Evolutionary conservation across 2,888 invertebrate species (phyloP), one percentile per base, ranked within the genome.

Genomic region (Melolontha melolontha): DNA sequence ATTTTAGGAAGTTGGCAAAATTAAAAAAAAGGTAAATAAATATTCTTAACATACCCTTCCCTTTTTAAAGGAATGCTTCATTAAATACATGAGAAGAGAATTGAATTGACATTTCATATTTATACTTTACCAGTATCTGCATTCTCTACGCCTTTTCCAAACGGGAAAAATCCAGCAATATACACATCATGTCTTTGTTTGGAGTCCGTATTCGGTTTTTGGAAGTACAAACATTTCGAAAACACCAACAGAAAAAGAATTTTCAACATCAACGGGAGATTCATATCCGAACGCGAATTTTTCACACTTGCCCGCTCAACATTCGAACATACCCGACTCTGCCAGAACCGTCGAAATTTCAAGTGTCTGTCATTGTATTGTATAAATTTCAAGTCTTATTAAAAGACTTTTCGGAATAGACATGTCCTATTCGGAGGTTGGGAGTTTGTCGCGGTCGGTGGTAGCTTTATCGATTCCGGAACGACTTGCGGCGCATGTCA

Each of bases 91-190:
- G 1, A 44, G 5, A 7, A 1, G 8, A 2, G 4, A 22, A 22
- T 22, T 1, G 22, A 22, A 22, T 22, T 22, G 22, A 22, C 22
- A 22, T 22, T 22, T 22, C 1, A 22, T 22, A 22, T 22, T 1
- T 22, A 4, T 29, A 16, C 29, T 78, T 77, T 84, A 84, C 96
- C 96, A 78, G 92, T 91, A 76, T 92, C 91, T 1, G 92, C 90
- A 78, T 93, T 89, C 84, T 93, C 93, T 40, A 94, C 92, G 41
- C 93, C 92, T 79, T 89, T 90, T 50, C 93, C 93, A 80, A 92
- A 93, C 0, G 96, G 96, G 79, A 96, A 96, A 85, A 96, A 96
- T 10, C 96, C 96, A 1, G 96, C 96, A 76, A 96, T 94, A 85
- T 95, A 95, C 59, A 96, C 93, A 82, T 95, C 94, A 69, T 93